Evolutionary conservation across 2,888 invertebrate genomes (phyloP).

Genomic region (Stenolophus ochropezus): DNA sequence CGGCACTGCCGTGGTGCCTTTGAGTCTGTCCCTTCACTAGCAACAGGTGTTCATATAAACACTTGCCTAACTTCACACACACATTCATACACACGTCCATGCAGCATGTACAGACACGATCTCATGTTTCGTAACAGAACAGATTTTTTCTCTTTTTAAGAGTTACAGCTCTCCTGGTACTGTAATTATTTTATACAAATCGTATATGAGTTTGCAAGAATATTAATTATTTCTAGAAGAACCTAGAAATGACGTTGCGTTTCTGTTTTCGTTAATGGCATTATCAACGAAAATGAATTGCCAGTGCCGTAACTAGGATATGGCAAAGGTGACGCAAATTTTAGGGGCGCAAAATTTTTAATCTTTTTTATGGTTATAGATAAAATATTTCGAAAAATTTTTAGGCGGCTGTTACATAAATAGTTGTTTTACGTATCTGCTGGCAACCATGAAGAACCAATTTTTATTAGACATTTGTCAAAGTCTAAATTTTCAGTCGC

Average conservation of each 20-base stretch:
- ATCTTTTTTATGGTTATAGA: too few relatives aligned
- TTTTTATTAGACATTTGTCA: too few relatives aligned
- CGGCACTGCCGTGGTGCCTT: constrained; percentile 54
- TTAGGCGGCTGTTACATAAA: too few relatives aligned
- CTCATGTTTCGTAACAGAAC: constrained; percentile 22
- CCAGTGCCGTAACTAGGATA: neutral
- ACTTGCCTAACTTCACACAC: constrained; percentile 34
- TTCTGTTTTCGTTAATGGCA: constrained; percentile 8
- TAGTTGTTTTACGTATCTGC: too few relatives aligned
- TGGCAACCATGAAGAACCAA: too few relatives aligned
- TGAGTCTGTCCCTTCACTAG: constrained; percentile 56
- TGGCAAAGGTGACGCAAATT: too few relatives aligned
- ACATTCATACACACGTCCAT: neutral
- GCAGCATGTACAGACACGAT: neutral
- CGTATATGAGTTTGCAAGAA: constrained; percentile 4
- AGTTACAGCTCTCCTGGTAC: constrained; percentile 18
- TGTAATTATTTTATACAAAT: constrained; percentile 34
- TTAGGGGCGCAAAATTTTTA: too few relatives aligned
- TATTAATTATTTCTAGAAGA: constrained; percentile 27
- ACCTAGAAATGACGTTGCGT: constrained; percentile 20
- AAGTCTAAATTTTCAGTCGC: too few relatives aligned
- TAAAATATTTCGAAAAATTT: too few relatives aligned
- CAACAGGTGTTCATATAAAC: constrained; percentile 57
- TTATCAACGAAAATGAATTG: constrained; percentile 2
- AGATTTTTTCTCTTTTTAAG: constrained; percentile 18